phyloP scores from a whole-genome alignment of 37 sponge, comb jelly and placozoan genomes.

The Diacarnus erythraeanus region DNA sequence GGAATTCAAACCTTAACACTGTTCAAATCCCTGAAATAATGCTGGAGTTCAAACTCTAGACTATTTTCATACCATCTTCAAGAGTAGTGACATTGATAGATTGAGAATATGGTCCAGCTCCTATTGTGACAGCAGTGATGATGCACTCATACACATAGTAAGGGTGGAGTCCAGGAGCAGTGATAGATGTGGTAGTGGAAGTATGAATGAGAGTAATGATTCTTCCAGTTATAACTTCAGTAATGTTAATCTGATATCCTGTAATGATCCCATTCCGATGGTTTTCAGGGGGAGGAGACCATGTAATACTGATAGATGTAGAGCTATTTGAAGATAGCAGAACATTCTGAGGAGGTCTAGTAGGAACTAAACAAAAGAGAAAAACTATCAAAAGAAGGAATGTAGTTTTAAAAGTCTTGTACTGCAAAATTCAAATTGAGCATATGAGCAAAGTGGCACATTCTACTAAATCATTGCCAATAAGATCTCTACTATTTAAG shows the following conservation, averaged over 20 bases:
- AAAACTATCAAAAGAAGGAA: too few species aligned
- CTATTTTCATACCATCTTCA: slow-evolving; percentile 55
- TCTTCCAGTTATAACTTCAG: slow-evolving; percentile 4
- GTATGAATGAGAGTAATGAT: not conserved
- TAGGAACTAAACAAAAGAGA: slow-evolving; percentile 5
- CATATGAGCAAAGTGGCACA: too few species aligned
- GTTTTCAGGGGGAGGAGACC: slow-evolving; percentile 26
- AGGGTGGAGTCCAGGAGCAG: slow-evolving; percentile 23
- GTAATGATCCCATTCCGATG: slow-evolving; percentile 35
- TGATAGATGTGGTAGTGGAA: slow-evolving; percentile 1
- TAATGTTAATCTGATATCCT: slow-evolving; percentile 41
- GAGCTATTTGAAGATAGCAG: not conserved
- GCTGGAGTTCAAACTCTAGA: too few species aligned
- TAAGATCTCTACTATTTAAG: too few species aligned
- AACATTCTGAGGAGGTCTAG: slow-evolving; percentile 13
- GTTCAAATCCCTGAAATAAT: too few species aligned
- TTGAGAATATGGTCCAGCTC: slow-evolving; percentile 36
- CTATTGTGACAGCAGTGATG: slow-evolving; percentile 33
- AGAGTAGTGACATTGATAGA: slow-evolving; percentile 10
- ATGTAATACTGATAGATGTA: slow-evolving; percentile 8
- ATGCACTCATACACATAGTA: slow-evolving; percentile 31
- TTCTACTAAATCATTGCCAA: too few species aligned
- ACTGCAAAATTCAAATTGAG: too few species aligned
- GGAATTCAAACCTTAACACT: too few species aligned
- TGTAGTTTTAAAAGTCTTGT: too few species aligned